Evolutionary conservation across 1,140 invertebrate species (phyloP), one percentile per base, ranked within the genome.

Genomic region (Microplitis mediator): DNA sequence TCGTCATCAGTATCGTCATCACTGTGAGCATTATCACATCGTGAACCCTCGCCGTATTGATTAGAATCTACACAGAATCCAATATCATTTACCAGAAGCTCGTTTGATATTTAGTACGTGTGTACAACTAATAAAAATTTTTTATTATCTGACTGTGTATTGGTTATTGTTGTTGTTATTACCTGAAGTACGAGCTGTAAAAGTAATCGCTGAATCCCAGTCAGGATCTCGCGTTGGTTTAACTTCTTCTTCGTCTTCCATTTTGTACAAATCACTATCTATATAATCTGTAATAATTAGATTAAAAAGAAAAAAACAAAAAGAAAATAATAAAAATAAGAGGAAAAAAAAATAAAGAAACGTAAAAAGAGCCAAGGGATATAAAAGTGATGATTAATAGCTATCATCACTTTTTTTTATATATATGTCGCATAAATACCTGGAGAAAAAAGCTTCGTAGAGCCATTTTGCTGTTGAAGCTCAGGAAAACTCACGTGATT

Each of bases 401-500:
- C n/a, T 16, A 75, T 78, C 56, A 60, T 73, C 31, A 32, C 66
- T 54, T 69, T n/a, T 35, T 35, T 45, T 52, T 34, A 23, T 64
- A 14, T 9, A 31, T 16, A 23, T 31, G 2, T 61, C 50, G n/a
- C 61, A 58, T 66, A 76, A 78, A 70, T 91, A 95, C 94, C 94
- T 90, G 94, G 91, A 81, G 93, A 91, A 88, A 95, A 93, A 86
- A 94, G 91, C 88, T 95, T 95, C 31, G 92, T 93, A 78, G 92
- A 92, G 80, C 93, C 93, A 79, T 95, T 95, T 56, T 77, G 76
- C 88, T 94, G 93, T 86, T 94, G 93, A 81, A 95, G 93, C 87
- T 94, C 93, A 13, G 93, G 93, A 86, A 95, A 95, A 84, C 93
- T 94, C 61, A 95, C 94, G 86, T 95, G 93, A 85, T 94, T 94